These are phyloP conservation scores for Pollenia labialis DNA, from an alignment of 2,888 invertebrate species.

Conservation along the genomic window DNA sequence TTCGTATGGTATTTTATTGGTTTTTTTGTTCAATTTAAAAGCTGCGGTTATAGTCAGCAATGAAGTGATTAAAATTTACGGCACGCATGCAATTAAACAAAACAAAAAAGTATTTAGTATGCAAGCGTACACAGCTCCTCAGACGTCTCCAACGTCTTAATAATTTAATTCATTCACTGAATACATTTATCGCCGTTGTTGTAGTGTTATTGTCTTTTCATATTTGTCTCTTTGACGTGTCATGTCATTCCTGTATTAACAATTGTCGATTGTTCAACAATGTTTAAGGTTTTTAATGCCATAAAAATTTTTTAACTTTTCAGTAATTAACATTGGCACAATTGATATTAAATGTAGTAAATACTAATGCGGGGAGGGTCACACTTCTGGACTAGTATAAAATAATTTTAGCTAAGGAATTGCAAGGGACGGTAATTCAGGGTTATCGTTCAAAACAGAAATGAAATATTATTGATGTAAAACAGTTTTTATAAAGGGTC, in stretches of 20 bases:
- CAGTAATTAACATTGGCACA: constrained; percentile 34
- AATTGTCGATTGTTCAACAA: constrained; percentile 41
- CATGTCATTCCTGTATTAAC: constrained; percentile 55
- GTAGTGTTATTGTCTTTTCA: constrained; percentile 48
- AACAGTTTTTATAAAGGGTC: no score
- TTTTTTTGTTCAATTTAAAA: background rate
- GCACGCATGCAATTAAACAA: constrained; percentile 36
- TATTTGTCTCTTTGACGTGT: constrained; percentile 44
- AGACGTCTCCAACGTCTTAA: background rate
- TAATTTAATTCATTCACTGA: constrained; percentile 23
- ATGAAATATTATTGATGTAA: no score
- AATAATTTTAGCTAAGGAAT: no score
- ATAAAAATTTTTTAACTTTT: constrained; percentile 24
- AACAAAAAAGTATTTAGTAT: background rate
- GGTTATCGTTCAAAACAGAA: no score
- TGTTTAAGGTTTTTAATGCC: constrained; percentile 37
- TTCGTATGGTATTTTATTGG: constrained; percentile 1
- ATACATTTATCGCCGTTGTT: constrained; percentile 6
- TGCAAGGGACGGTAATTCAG: no score
- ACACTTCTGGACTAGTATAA: background rate
- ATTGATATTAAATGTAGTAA: background rate
- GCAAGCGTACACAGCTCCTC: background rate
- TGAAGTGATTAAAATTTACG: constrained; percentile 41
- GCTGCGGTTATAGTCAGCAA: constrained; percentile 1
- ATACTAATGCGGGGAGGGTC: background rate